Evolutionary conservation across 2,888 invertebrate species (phyloP), one percentile per base, ranked within the genome.

Genomic region (Stenichneumon culpator): DNA sequence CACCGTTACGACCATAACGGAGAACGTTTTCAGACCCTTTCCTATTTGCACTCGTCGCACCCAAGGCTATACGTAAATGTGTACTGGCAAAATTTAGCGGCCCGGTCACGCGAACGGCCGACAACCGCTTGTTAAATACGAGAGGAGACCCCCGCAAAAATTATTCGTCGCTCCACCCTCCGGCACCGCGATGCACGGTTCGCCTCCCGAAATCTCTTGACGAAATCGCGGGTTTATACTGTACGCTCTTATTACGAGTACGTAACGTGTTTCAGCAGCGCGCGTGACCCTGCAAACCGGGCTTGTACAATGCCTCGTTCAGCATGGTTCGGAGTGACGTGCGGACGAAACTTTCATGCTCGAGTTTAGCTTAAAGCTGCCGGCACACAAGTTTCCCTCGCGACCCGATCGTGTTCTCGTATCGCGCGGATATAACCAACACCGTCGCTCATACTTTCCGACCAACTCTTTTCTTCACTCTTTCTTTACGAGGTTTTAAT

Each of bases 401-500:
- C 54, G 65, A 67, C 65, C 44, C 47, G 75, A 77, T 67, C 65
- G 77, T 25, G 67, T 36, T 54, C 25, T 22, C 77, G 39, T 67
- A 67, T 32, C 69, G 50, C 69, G 11, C 28, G 28, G 50, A 50
- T 19, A 50, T n/a, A 54, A 77, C 68, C 60, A 70, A 72, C 70
- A 19, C 11, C 50, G 47, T 36, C 57, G 57, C 7, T 73, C 60
- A 52, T 60, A 52, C 28, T 47, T 28, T 22, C 68, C 73, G 25
- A 39, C 63, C 60, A 52, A 79, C 82, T 54, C 57, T 83, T 69
- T 39, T 57, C 47, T 69, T 54, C 44, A 74, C 67, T 81, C 74
- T 86, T 83, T 84, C 73, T 73, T 80, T 68, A 54, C 79, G 60
- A 79, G 73, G 69, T 86, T 86, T 87, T 86, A 86, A 87, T 87